phyloP scores from a whole-genome alignment of 1,140 invertebrate genomes.

The Zophobas morio region DNA sequence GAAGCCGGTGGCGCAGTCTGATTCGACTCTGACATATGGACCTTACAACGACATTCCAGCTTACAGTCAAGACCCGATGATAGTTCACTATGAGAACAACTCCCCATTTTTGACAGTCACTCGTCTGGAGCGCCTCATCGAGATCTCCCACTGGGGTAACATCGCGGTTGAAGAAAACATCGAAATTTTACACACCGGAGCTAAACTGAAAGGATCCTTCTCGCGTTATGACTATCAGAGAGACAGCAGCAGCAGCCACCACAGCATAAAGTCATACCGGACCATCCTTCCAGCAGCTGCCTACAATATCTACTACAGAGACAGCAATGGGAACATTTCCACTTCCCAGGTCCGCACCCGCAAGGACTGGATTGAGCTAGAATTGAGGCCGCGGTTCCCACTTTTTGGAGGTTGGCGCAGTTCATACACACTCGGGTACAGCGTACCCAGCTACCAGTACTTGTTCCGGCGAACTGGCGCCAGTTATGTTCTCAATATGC shows the following conservation, averaged over 20 bases:
- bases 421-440: constrained; percentile 94
- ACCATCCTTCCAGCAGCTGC: constrained; percentile 91
- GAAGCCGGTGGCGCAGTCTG: constrained; percentile 86
- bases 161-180: constrained; percentile 97
- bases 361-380: constrained; percentile 94
- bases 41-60: constrained; percentile 83
- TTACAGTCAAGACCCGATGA: constrained; percentile 73
- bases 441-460: constrained; percentile 97
- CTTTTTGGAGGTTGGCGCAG: constrained; percentile 99
- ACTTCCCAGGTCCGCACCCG: constrained; percentile 92
- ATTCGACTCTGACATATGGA: constrained; percentile 88
- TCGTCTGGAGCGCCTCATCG: constrained; percentile 87
- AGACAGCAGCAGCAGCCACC: constrained; percentile 85
- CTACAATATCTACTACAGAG: constrained; percentile 70
- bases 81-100: constrained; percentile 97
- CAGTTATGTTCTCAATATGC: constrained; percentile 91
- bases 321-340: constrained; percentile 99
- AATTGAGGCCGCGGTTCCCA: constrained; percentile 95
- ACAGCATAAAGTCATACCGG: constrained; percentile 93
- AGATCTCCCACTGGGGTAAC: constrained; percentile 99
- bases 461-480: constrained; percentile 81
- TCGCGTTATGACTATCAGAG: constrained; percentile 96
- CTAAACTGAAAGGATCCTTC: constrained; percentile 94
- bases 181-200: constrained; percentile 93
- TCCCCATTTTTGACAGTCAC: constrained; percentile 95